These are phyloP conservation scores for Ichneumoninae sp. DNA, from an alignment of 2,888 invertebrate species.

Conservation along the genomic window DNA sequence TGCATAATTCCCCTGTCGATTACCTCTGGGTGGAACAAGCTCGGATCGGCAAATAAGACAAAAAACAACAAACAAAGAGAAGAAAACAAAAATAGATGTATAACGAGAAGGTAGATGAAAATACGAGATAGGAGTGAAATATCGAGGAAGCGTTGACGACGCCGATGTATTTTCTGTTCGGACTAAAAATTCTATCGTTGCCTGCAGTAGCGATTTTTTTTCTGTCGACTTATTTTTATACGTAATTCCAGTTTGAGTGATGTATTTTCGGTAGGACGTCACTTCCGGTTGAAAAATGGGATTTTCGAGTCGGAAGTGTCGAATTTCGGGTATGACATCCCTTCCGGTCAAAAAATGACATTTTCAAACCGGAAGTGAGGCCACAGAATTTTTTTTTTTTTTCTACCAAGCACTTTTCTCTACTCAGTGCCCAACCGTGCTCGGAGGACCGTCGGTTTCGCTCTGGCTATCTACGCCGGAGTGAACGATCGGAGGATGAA, in stretches of 20 bases:
- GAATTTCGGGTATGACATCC: too few species aligned
- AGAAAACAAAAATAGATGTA: neutral
- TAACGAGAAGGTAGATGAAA: constrained; percentile 2
- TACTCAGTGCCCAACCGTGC: neutral
- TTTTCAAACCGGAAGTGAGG: neutral
- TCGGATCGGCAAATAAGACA: constrained; percentile 2
- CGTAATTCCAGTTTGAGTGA: neutral
- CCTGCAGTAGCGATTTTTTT: neutral
- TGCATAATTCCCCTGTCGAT: constrained; percentile 55
- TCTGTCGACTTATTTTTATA: neutral
- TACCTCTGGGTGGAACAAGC: constrained; percentile 36
- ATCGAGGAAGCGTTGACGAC: neutral
- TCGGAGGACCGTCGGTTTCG: neutral
- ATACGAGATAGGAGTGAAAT: neutral
- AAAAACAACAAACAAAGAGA: neutral
- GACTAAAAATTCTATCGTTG: neutral
- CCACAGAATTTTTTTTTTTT: neutral
- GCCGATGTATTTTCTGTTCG: neutral
- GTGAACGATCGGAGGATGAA: neutral
- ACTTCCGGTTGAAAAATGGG: neutral
- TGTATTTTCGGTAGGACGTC: neutral
- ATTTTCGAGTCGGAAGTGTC: too few species aligned
- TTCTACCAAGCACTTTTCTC: neutral
- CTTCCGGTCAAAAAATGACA: too few species aligned
- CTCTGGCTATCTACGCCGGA: neutral